These are phyloP conservation scores for Dasysyrphus albostriatus DNA, from an alignment of 2,888 invertebrate genomes.

Conservation along the genomic window DNA sequence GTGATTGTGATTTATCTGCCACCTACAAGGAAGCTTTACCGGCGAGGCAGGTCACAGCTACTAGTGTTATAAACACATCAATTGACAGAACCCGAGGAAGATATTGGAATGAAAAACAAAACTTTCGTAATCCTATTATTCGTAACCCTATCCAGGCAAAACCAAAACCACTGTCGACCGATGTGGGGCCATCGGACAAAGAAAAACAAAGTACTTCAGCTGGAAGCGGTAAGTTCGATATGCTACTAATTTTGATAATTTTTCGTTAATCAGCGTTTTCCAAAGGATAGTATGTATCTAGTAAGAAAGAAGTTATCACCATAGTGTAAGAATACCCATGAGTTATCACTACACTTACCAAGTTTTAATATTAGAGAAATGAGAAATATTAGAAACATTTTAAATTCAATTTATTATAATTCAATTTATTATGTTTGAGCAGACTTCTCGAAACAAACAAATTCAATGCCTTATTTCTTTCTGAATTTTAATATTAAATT, in stretches of 20 bases:
- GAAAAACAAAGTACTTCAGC: neutral
- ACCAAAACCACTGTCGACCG: slow-evolving; percentile 21
- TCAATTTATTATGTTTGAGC: too few relatives aligned
- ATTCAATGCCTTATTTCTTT: too few relatives aligned
- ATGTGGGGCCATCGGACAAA: slow-evolving; percentile 27
- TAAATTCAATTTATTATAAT: too few relatives aligned
- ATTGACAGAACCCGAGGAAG: slow-evolving; percentile 69
- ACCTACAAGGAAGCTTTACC: slow-evolving; percentile 42
- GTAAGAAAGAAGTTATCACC: neutral
- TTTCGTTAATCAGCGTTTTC: slow-evolving; percentile 65
- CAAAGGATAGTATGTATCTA: slow-evolving; percentile 22
- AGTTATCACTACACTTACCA: too few relatives aligned
- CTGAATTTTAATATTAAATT: too few relatives aligned
- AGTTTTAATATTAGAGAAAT: too few relatives aligned
- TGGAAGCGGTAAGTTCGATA: slow-evolving; percentile 35
- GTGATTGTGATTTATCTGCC: slow-evolving; percentile 57
- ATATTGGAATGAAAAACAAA: slow-evolving; percentile 76
- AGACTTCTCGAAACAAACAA: too few relatives aligned
- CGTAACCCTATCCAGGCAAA: slow-evolving; percentile 21
- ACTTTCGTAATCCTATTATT: neutral
- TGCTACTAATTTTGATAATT: neutral
- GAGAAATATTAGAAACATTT: too few relatives aligned
- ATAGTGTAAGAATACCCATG: too few relatives aligned
- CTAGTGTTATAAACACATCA: slow-evolving; percentile 78
- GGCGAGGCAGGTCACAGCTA: slow-evolving; percentile 77